phyloP scores from a whole-genome alignment of 2,797 vertebrate species.

The Menidia menidia region DNA sequence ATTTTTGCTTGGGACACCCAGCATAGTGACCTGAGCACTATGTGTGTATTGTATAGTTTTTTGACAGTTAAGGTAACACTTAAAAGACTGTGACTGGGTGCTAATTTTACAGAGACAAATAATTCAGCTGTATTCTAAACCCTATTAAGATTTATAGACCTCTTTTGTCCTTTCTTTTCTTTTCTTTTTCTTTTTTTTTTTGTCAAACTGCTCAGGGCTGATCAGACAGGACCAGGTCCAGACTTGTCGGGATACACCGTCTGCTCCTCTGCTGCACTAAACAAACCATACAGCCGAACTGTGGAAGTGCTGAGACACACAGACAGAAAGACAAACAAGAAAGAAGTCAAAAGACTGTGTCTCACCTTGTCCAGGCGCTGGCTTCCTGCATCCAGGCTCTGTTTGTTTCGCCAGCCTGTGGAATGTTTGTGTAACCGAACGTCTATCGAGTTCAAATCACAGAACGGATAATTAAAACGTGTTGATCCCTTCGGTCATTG shows the following conservation, averaged over 20 bases:
- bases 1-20: not conserved
- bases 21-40: not conserved
- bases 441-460: conserved; percentile 76
- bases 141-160: conserved; percentile 32
- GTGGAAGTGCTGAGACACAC: conserved; percentile 36
- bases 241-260: conserved; percentile 63
- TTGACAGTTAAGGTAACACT: too few species aligned
- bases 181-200: conserved; percentile 50
- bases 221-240: conserved; percentile 63
- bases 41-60: not conserved
- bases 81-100: not conserved
- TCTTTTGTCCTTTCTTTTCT: not conserved
- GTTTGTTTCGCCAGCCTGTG: conserved; percentile 67
- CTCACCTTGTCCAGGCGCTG: conserved; percentile 50
- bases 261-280: conserved; percentile 58
- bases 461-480: conserved; percentile 78
- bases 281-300: conserved; percentile 49
- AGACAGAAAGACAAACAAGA: conserved; percentile 43
- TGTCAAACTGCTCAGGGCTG: conserved; percentile 45
- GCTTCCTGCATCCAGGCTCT: conserved; percentile 65
- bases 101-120: not conserved
- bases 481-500: conserved; percentile 80
- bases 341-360: conserved; percentile 34
- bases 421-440: conserved; percentile 75
- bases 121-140: conserved; percentile 12